Percentiles rank a stretch among this genome's conserved stretches.
Conservation (phyloP, 1,140 invertebrate genomes). For the Tetraneura akinire region DNA sequence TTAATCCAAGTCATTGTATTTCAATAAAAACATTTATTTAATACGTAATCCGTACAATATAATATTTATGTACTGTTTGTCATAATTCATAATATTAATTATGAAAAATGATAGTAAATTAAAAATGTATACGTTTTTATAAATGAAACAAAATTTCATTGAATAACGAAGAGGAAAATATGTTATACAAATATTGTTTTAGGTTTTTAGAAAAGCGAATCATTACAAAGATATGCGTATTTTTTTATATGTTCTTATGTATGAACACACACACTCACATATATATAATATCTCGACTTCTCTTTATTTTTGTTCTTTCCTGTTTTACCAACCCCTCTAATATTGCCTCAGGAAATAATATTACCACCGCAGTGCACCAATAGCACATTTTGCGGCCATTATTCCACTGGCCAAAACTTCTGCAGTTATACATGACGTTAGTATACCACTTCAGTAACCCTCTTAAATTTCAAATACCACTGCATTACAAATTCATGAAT, state of each 20-base stretch:
- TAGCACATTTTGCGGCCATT: conserved; percentile 2
- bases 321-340: not conserved
- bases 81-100: not conserved
- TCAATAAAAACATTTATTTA: not conserved
- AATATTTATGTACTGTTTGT: not conserved
- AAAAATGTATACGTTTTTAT: too few species aligned
- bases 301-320: not conserved
- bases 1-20: not conserved
- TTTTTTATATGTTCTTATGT: too few species aligned
- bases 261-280: too few species aligned
- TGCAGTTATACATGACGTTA: not conserved
- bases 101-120: too few species aligned
- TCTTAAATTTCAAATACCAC: not conserved
- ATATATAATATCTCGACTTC: too few species aligned
- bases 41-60: not conserved
- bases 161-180: too few species aligned
- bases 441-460: not conserved
- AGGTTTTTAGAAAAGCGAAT: too few species aligned
- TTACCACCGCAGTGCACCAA: conserved; percentile 37
- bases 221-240: too few species aligned
- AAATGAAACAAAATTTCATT: too few species aligned
- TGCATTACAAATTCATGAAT: not conserved
- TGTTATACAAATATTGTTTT: too few species aligned
- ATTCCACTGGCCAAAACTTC: not conserved
- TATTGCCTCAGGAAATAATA: conserved; percentile 1